Evolutionary conservation across 2,888 invertebrate species (phyloP).

Genomic region (Pyrrhosoma nymphula): DNA sequence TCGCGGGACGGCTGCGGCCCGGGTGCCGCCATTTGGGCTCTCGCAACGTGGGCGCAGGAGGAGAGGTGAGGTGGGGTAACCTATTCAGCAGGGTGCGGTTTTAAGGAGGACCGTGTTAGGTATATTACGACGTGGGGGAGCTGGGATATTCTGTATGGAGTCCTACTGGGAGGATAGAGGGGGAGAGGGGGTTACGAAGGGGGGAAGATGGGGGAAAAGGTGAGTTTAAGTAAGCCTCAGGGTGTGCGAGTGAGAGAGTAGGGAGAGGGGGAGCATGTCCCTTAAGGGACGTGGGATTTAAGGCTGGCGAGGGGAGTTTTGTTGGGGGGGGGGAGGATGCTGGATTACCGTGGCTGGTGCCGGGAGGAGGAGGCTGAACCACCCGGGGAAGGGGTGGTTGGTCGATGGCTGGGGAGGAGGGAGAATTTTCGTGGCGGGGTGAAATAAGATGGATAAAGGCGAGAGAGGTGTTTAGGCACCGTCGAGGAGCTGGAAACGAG

Average conservation of each 20-base stretch:
- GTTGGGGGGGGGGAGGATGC: not conserved
- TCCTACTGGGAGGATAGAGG: not conserved
- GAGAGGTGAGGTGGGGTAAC: not conserved
- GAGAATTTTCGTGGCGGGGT: not conserved
- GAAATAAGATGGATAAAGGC: not conserved
- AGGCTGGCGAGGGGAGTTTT: not conserved
- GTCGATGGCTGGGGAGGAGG: not conserved
- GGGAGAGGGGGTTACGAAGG: not conserved
- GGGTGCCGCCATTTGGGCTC: constrained; percentile 32
- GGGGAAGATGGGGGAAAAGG: not conserved
- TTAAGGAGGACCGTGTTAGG: constrained; percentile 26
- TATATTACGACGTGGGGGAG: constrained; percentile 27
- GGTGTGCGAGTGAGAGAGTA: not conserved
- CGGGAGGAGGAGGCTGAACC: not conserved
- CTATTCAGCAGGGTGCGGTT: constrained; percentile 37
- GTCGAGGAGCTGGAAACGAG: not conserved
- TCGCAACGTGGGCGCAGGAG: not conserved
- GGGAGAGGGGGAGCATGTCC: not conserved
- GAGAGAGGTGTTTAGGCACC: not conserved
- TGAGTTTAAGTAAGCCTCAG: constrained; percentile 35
- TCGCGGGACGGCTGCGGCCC: constrained; percentile 28
- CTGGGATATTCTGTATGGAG: not conserved
- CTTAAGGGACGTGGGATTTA: constrained; percentile 14
- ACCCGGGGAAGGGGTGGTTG: not conserved
- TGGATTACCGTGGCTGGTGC: constrained; percentile 14